A percentile compares a stretch with the other conserved stretches of the same genome.
phyloP scores from a whole-genome alignment of 2,113 vertebrate species.

The Camarhynchus parvulus region DNA sequence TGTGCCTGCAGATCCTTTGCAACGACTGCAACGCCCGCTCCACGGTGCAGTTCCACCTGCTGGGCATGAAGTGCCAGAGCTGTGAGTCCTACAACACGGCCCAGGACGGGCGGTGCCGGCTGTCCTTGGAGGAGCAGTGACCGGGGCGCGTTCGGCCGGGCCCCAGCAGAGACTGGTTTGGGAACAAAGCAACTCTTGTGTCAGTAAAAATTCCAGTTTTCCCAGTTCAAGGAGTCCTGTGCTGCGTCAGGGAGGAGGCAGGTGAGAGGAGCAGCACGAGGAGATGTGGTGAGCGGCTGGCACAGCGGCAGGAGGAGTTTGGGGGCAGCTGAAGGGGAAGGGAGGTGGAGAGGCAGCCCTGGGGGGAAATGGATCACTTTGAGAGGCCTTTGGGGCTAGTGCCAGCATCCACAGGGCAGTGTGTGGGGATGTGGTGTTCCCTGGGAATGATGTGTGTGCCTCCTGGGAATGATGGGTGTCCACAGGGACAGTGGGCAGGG shows the following conservation, averaged over 20 bases:
- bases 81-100: conserved; percentile 94
- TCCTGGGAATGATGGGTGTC: no score
- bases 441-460: not conserved
- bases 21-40: conserved; percentile 90
- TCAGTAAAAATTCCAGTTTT: not conserved
- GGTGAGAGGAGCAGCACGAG: not conserved
- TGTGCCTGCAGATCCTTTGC: conserved; percentile 85
- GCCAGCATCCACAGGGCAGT: not conserved
- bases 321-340: not conserved
- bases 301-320: not conserved
- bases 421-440: accelerated
- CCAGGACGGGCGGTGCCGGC: conserved; percentile 80
- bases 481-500: not conserved
- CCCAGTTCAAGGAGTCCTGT: not conserved
- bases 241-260: not conserved
- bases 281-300: not conserved
- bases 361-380: not conserved
- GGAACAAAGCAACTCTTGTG: not conserved
- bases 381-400: not conserved
- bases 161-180: not conserved
- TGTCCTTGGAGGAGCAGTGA: conserved; percentile 65
- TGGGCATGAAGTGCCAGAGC: conserved; percentile 91
- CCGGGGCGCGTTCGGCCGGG: accelerated
- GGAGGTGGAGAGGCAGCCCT: not conserved
- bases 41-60: conserved; percentile 88